Percentiles rank a stretch among this genome's conserved stretches.
Conservation (phyloP, 2,888 invertebrate genomes). For the Agriotes lineatus region DNA sequence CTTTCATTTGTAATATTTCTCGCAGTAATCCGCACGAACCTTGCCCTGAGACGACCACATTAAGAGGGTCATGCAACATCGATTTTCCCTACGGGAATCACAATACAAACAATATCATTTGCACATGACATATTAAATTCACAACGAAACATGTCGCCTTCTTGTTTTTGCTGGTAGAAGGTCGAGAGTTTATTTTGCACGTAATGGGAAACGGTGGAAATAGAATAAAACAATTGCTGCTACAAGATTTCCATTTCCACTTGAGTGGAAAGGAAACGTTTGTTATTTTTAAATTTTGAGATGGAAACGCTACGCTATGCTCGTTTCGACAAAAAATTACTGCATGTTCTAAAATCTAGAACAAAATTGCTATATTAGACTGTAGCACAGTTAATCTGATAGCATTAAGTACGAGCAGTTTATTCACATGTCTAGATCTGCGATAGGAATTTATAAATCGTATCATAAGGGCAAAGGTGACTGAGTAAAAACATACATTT, state of each 20-base stretch:
- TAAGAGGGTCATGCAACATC: constrained; percentile 44
- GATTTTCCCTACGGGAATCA: constrained; percentile 34
- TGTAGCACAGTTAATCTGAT: no score
- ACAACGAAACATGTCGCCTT: constrained; percentile 10
- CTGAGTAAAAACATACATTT: no score
- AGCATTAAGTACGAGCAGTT: no score
- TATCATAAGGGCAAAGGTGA: no score
- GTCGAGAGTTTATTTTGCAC: neutral
- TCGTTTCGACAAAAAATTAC: no score
- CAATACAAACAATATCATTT: constrained; percentile 40
- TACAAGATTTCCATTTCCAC: neutral
- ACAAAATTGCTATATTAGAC: no score
- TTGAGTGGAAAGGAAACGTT: no score
- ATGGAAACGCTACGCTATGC: no score
- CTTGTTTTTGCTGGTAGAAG: neutral
- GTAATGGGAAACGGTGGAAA: neutral
- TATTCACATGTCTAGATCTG: no score
- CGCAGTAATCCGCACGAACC: constrained; percentile 39
- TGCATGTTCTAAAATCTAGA: no score
- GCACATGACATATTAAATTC: constrained; percentile 21
- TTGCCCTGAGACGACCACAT: constrained; percentile 17
- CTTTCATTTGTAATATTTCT: constrained; percentile 45
- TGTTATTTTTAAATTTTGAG: no score
- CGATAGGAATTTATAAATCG: no score
- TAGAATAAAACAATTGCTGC: neutral